Conservation (phyloP, 37 sponge, comb jelly and placozoan genomes). For the Oopsacas minuta region DNA sequence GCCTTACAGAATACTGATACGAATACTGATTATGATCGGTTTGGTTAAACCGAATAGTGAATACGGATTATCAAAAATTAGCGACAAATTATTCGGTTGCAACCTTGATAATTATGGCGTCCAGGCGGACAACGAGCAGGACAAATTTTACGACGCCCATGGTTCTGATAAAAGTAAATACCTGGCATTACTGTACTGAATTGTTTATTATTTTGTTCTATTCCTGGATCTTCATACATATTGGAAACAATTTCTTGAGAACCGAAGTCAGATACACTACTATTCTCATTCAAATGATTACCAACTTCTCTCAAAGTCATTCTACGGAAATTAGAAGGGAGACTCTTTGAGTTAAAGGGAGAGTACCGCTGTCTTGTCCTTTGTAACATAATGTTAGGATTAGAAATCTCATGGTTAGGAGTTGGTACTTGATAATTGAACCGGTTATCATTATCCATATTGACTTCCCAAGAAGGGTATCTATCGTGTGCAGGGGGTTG, state of each 20-base stretch:
- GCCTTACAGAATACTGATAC: no score
- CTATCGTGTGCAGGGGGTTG: not conserved
- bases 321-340: not conserved
- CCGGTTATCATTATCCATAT: not conserved
- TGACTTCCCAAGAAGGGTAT: not conserved
- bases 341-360: conserved; percentile 12
- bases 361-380: not conserved
- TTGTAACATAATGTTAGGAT: not conserved
- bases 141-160: no score
- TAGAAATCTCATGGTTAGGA: not conserved
- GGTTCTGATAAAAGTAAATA: not conserved
- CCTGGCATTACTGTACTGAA: not conserved
- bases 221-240: not conserved
- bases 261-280: not conserved
- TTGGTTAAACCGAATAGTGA: no score
- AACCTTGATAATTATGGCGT: no score
- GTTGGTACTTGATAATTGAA: not conserved
- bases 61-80: no score
- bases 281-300: not conserved
- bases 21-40: no score
- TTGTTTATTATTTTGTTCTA: not conserved
- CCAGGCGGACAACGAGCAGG: no score
- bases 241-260: not conserved
- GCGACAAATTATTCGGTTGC: no score
- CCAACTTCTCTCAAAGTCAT: not conserved